A percentile compares a stretch with the other conserved stretches of the same genome.
phyloP scores from a whole-genome alignment of 92 coral and sea anemone genomes.

The Plumapathes pennacea region DNA sequence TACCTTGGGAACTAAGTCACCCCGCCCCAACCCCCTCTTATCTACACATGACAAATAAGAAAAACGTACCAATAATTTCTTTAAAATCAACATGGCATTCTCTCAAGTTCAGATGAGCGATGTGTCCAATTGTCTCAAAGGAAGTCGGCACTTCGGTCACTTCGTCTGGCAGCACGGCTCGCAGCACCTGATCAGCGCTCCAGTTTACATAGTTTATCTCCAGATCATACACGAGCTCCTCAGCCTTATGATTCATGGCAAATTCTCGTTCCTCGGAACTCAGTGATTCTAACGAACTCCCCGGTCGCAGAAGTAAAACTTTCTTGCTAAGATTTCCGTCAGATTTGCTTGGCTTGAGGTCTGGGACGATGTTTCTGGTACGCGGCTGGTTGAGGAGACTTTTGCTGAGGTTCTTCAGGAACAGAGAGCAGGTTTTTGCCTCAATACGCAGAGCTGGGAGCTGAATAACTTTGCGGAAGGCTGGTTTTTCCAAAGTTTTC shows the following conservation, averaged over 20 bases:
- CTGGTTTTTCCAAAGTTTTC: constrained; percentile 55
- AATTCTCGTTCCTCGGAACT: constrained; percentile 53
- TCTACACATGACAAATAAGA: not conserved
- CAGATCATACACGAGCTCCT: constrained; percentile 50
- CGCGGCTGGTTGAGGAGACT: constrained; percentile 80
- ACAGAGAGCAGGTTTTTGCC: constrained; percentile 76
- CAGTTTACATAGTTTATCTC: constrained; percentile 78
- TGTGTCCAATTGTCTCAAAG: constrained; percentile 95
- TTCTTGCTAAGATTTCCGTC: constrained; percentile 40
- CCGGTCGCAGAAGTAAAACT: constrained; percentile 69
- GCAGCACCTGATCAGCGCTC: constrained; percentile 82
- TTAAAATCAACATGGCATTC: constrained; percentile 79
- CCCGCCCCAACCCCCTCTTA: too few species aligned
- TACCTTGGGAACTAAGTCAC: not conserved
- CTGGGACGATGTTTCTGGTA: constrained; percentile 77
- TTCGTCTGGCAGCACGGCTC: constrained; percentile 79
- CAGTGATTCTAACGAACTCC: constrained; percentile 26
- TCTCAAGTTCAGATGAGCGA: constrained; percentile 90
- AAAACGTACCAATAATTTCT: constrained; percentile 66
- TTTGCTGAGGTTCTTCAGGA: constrained; percentile 65
- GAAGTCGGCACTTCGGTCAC: constrained; percentile 83
- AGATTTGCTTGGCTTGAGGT: constrained; percentile 13
- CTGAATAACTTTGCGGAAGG: constrained; percentile 51
- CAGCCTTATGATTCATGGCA: constrained; percentile 50
- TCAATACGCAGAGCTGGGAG: constrained; percentile 87